These are phyloP conservation scores for Scartelaos histophorus DNA, from an alignment of 2,113 vertebrate species.

Conservation along the genomic window DNA sequence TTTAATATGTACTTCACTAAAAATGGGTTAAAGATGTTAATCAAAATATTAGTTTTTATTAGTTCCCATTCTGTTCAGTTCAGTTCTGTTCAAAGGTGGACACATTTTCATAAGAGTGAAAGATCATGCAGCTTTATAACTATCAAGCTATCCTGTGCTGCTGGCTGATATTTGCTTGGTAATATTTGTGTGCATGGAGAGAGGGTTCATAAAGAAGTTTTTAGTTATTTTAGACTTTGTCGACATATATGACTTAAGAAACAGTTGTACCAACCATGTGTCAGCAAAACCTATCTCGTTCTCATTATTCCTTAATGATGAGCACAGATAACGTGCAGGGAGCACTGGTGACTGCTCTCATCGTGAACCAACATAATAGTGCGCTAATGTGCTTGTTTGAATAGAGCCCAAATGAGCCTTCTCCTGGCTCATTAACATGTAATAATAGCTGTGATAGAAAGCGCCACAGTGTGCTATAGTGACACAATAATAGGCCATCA, in stretches of 20 bases:
- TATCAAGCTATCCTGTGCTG: neutral
- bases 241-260: neutral
- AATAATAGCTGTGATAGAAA: conserved; percentile 13
- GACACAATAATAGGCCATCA: conserved; percentile 8
- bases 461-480: conserved; percentile 7
- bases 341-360: neutral
- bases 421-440: conserved; percentile 15
- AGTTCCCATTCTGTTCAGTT: neutral
- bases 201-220: neutral
- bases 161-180: neutral
- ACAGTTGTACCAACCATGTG: neutral
- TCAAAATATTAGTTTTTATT: neutral
- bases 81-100: no score
- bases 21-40: neutral
- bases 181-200: no score
- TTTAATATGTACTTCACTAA: neutral
- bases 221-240: neutral
- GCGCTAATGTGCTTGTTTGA: conserved; percentile 9
- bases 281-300: neutral
- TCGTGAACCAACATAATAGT: conserved; percentile 10
- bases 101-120: no score
- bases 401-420: conserved; percentile 15
- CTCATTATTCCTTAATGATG: conserved; percentile 3
- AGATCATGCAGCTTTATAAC: neutral
- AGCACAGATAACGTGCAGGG: neutral